Evolutionary conservation across 2,113 vertebrate genomes (phyloP).

Genomic region (Talpa occidentalis): DNA sequence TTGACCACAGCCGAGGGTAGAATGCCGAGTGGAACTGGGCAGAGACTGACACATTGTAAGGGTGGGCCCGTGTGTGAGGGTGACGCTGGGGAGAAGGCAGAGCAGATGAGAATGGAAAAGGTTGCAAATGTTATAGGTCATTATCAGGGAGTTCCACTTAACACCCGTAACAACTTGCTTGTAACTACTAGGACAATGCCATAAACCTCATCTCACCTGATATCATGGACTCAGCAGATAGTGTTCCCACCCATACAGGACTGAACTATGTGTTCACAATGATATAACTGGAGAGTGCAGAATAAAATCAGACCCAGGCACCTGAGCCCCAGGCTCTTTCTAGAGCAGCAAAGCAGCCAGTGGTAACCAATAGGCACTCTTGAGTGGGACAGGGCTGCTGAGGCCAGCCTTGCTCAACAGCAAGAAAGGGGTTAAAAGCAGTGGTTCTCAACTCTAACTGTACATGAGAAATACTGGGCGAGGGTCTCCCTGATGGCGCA

Average conservation of each 20-base stretch:
- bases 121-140: no score
- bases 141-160: background rate
- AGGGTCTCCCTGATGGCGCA: no score
- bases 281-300: accelerated
- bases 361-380: background rate
- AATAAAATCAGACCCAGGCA: background rate
- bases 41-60: background rate
- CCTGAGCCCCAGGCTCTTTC: background rate
- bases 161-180: background rate
- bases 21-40: background rate
- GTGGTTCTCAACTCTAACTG: background rate
- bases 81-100: background rate
- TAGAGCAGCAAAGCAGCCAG: background rate
- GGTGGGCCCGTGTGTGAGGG: background rate
- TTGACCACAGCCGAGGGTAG: background rate
- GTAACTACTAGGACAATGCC: background rate
- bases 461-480: background rate
- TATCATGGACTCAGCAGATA: background rate
- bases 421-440: background rate
- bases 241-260: accelerated
- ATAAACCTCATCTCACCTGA: background rate
- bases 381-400: accelerated
- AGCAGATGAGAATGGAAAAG: background rate
- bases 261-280: background rate
- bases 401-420: background rate